Conservation (phyloP, 2,113 vertebrate genomes). For the Phoenicopterus ruber region DNA sequence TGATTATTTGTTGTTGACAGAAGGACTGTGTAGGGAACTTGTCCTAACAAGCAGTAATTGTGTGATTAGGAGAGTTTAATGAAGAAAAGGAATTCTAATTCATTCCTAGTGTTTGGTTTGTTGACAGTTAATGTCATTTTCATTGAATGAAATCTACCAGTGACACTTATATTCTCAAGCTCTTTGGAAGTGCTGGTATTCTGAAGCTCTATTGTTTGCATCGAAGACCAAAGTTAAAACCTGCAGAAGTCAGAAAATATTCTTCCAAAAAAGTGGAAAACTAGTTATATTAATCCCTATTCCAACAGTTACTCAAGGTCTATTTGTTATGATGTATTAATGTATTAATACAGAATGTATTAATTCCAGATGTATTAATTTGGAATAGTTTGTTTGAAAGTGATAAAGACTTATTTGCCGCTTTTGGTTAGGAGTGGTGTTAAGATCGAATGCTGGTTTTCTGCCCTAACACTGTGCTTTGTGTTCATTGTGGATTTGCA, state of each 20-base stretch:
- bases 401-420: neutral
- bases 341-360: neutral
- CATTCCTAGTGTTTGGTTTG: constrained; percentile 31
- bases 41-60: constrained; percentile 72
- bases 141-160: constrained; percentile 52
- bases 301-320: neutral
- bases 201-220: constrained; percentile 29
- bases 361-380: neutral
- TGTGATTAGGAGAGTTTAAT: constrained; percentile 65
- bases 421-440: neutral
- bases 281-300: neutral
- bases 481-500: neutral
- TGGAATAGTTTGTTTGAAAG: neutral
- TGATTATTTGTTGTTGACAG: constrained; percentile 75
- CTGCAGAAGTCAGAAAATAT: neutral
- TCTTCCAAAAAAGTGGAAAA: neutral
- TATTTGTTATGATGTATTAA: neutral
- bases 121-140: constrained; percentile 72
- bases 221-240: neutral
- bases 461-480: neutral
- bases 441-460: neutral
- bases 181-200: constrained; percentile 36
- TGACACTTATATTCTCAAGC: constrained; percentile 47
- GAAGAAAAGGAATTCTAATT: constrained; percentile 61
- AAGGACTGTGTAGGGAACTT: constrained; percentile 40